Evolutionary conservation across 2,888 invertebrate genomes (phyloP), one percentile per base, ranked within the genome.

Genomic region (Mesoligia furuncula): DNA sequence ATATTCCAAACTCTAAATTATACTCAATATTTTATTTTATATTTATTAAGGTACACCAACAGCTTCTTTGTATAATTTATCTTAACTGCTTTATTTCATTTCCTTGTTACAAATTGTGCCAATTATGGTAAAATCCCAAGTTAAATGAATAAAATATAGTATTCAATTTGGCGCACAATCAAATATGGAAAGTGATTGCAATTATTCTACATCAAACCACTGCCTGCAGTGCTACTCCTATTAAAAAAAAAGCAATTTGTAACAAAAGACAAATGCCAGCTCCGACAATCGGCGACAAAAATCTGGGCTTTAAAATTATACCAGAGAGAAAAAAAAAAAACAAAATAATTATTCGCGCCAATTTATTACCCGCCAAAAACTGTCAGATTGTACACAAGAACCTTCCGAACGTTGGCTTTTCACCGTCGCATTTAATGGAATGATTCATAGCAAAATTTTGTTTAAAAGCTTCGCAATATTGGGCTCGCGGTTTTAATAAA

Each of bases 351-450:
- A 78, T 81, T 90, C 87, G 85, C 83, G 65, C 62, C 85, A 87
- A 90, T 91, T 90, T 90, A 87, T 90, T 89, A 87, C 81, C 65
- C 76, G 79, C 86, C 85, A 88, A 89, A 90, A 90, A 87, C 80
- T 87, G 86, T 86, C 88, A 86, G 85, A 81, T 83, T 83, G 81
- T 85, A 79, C 82, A 79, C 75, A 83, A 65, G 62, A 77, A 77
- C 81, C 82, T 85, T 74, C 73, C 84, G 71, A 82, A 80, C 80
- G 72, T 82, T 83, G 66, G 84, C 79, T 88, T 84, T 86, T 86
- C 80, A 87, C 69, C 81, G 81, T 79, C 73, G 73, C 57, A 66
- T 87, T 82, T 85, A 87, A 87, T 87, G 75, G 73, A 78, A 87
- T 87, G 88, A 89, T 88, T 87, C 88, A 82, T 89, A 70, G 77